Evolutionary conservation across 2,113 vertebrate genomes (phyloP), one percentile per base, ranked within the genome.

Genomic region (Morone saxatilis): DNA sequence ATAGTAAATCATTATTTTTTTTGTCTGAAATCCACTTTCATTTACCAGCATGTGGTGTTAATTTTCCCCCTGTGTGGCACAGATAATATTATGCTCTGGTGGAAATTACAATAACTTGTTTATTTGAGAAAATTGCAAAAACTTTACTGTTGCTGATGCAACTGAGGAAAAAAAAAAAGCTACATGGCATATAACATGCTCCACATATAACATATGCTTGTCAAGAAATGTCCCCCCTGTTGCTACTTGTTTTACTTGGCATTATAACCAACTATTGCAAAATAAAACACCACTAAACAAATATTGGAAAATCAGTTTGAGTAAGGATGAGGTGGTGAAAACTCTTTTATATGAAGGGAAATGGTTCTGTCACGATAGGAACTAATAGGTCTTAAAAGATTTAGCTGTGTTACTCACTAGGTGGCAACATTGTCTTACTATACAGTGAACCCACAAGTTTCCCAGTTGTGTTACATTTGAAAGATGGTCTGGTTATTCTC

Each of bases 401-500:
- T 86, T 76, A 71, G 36, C 41, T 4, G 20, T 36, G 11, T 76
- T 47, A 9, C 48, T 86, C 95, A 94, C 91, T 91, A 91, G 93
- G 85, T 92, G 95, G 94, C 81, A 81, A 63, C 88, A 73, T 92
- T 92, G 89, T 66, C 80, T 90, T 40, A 84, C 60, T n/a, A 2
- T 69, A 79, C 40, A 73, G 4, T 71, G 53, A 57, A 38, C 4
- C 4, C 10, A 19, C 0, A 6, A 9, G n/a, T n/a, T 36, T 45
- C 11, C 10, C 4, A 40, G 41, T 56, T 67, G 17, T 14, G 40
- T 51, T 80, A 3, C 14, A 25, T 41, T 61, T 60, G 41, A 76
- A 50, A 57, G 48, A 48, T 20, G 31, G 16, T 79, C 19, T 59
- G 20, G 22, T 76, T 19, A 13, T 16, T 16, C 51, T 61, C 7